Conservation (phyloP, 2,113 vertebrate species). For the Apus apus region DNA sequence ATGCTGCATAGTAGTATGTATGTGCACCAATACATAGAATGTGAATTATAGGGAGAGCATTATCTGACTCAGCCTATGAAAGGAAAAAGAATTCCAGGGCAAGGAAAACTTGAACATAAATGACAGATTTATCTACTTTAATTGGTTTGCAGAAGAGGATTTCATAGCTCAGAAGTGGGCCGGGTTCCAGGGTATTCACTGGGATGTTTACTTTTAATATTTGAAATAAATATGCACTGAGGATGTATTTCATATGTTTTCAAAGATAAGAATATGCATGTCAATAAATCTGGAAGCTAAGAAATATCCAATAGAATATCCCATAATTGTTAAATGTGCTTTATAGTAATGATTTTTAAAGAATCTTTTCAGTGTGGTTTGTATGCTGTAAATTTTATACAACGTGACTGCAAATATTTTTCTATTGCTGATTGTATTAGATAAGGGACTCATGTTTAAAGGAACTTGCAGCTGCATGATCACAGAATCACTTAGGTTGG, state of each 20-base stretch:
- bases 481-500: no score
- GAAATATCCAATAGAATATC: neutral
- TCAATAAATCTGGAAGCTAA: neutral
- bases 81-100: slow-evolving; percentile 7
- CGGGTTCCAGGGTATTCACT: neutral
- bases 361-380: neutral
- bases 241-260: neutral
- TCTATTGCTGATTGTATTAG: slow-evolving; percentile 4
- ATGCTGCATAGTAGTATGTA: neutral
- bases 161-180: neutral
- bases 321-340: neutral
- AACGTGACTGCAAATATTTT: neutral
- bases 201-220: slow-evolving; percentile 28
- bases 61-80: neutral
- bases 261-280: neutral
- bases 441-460: slow-evolving; percentile 2
- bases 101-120: slow-evolving; percentile 8
- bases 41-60: neutral
- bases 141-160: slow-evolving; percentile 27
- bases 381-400: neutral
- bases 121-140: slow-evolving; percentile 13
- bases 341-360: slow-evolving; percentile 3
- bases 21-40: neutral
- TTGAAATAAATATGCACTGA: slow-evolving; percentile 24
- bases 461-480: rapidly evolving